A percentile compares a stretch with the other conserved stretches of the same genome.
These are phyloP conservation scores for Oscheius myriophilus DNA, from an alignment of 2,888 invertebrate genomes.

Conservation along the genomic window DNA sequence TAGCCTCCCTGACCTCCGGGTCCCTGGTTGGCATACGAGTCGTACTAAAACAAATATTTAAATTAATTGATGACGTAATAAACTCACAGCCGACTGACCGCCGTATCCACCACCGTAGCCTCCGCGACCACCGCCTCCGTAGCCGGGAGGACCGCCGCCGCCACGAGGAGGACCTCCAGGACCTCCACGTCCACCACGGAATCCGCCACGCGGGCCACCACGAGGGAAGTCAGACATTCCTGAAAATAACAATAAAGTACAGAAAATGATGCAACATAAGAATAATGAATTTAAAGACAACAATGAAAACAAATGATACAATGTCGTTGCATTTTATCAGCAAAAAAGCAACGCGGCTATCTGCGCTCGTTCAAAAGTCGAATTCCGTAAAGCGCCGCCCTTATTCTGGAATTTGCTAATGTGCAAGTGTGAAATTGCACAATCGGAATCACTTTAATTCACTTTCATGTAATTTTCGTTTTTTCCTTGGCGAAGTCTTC, in stretches of 20 bases:
- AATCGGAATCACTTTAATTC: too few relatives aligned
- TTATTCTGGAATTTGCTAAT: too few relatives aligned
- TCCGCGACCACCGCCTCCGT: constrained; percentile 24
- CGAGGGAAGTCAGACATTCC: constrained; percentile 24
- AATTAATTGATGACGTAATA: not conserved
- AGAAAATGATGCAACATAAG: not conserved
- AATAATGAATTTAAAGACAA: not conserved
- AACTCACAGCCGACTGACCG: constrained; percentile 12
- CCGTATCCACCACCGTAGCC: constrained; percentile 22
- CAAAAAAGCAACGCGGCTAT: too few relatives aligned
- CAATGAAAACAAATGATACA: too few relatives aligned
- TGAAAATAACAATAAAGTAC: not conserved
- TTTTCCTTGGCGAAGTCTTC: too few relatives aligned
- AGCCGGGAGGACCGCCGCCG: constrained; percentile 11
- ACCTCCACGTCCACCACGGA: constrained; percentile 16
- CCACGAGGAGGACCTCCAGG: constrained; percentile 19
- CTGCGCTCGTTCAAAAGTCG: too few relatives aligned
- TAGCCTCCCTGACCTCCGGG: not conserved
- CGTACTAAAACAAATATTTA: constrained; percentile 6
- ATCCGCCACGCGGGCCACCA: constrained; percentile 26
- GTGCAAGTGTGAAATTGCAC: too few relatives aligned
- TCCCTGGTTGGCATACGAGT: constrained; percentile 3
- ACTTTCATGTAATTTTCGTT: too few relatives aligned
- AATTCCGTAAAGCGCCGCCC: too few relatives aligned
- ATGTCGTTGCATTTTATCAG: too few relatives aligned